A percentile compares a stretch with the other conserved stretches of the same genome.
Conservation (phyloP, 2,888 invertebrate species). For the Trissoscelio sp. region DNA sequence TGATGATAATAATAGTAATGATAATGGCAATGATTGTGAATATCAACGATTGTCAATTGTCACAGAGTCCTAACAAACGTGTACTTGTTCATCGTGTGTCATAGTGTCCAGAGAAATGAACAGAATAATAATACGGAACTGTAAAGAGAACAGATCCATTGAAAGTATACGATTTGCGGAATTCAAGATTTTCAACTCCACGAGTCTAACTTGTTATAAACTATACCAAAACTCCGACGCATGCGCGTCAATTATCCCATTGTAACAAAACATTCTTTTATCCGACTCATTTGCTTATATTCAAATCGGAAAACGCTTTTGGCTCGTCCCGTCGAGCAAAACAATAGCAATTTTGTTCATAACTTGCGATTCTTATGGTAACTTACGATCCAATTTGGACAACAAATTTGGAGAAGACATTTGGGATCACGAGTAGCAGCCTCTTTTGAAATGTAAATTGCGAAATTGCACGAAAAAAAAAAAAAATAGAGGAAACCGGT, state of each 20-base stretch:
- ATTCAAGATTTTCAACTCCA: neutral
- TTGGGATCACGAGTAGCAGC: neutral
- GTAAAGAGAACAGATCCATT: neutral
- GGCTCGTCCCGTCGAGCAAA: conserved; percentile 6
- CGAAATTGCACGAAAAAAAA: neutral
- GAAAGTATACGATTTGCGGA: conserved; percentile 32
- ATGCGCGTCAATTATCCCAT: conserved; percentile 18
- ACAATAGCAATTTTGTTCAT: conserved; percentile 14
- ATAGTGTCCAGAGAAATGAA: conserved; percentile 6
- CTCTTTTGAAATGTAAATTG: conserved; percentile 36
- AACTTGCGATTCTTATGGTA: conserved; percentile 9
- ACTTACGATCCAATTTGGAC: conserved; percentile 17
- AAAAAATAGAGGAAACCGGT: conserved; percentile 7
- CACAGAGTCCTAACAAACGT: conserved; percentile 29
- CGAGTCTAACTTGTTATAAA: conserved; percentile 26
- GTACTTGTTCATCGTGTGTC: conserved; percentile 11
- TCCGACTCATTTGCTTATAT: conserved; percentile 32
- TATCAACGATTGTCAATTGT: conserved; percentile 16
- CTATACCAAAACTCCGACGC: neutral
- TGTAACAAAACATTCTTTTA: neutral
- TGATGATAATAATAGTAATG: conserved; percentile 25
- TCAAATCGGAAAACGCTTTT: conserved; percentile 21
- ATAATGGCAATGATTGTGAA: conserved; percentile 14
- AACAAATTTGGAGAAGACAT: neutral
- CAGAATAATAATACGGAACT: neutral